Base-by-base conservation (phyloP, 1,140 invertebrate species). In the Drosophila mojavensis region DNA sequence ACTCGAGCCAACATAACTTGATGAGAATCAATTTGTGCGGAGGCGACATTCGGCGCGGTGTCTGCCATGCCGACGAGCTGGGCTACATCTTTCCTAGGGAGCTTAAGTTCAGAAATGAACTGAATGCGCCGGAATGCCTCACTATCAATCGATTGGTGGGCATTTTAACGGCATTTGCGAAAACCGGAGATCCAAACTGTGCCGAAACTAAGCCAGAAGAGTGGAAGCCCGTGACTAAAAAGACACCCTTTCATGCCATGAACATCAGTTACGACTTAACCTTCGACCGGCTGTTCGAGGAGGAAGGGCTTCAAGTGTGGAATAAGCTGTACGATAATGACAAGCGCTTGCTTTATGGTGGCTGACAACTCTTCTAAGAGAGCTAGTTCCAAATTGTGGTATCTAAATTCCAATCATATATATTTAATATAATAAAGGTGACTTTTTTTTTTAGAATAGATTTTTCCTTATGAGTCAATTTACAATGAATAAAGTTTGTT, bases 31-130 rank as follows among this genome's bases (percentile, higher is more conserved):
- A 88, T 33, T 75, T 88, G 9, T 91, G 91, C 20, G 76, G 88
- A 0, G 36, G 74, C 13, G 67, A 78, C 30, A 81, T 90, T 11
- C 78, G 67, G 26, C 67, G 72, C 2, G 88, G 88, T 1, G 93
- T 94, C 3, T 93, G 93, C 63, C 95, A 96, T 84, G 94, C 93
- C 0, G 95, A 95, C 69, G 95, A 96, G 64, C 45, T 95, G 9
- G 94, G 94, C 58, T 95, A 95, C 81, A 75, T 95, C 5, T 96
- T 95, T 78, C 92, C 93, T 58, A 93, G 92, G 43, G 11, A 39
- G 36, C 36, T 39, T 39, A 39, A 3, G 3, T 39, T 13, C 2
- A 39, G 11, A 13, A 39, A 39, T 39, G 1, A 39, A 39, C 11
- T 11, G 9, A 39, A 39, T 7, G 36, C 11, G 11, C 5, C 36